Conservation (phyloP, 1,140 invertebrate species). For the Periplaneta americana region DNA sequence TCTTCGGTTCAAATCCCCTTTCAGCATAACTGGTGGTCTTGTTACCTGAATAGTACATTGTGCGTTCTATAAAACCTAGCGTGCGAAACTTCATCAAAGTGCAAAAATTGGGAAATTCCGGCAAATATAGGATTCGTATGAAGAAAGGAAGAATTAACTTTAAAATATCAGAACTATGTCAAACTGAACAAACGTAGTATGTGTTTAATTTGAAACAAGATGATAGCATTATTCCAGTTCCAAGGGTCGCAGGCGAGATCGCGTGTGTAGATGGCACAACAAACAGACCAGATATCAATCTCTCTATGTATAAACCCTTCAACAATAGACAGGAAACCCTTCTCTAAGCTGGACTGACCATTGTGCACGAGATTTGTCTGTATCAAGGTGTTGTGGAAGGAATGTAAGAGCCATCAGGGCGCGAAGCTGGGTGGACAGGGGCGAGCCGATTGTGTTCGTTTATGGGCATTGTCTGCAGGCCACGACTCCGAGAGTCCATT, state of each 20-base stretch:
- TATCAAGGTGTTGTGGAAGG: not conserved
- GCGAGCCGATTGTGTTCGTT: not conserved
- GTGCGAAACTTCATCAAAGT: too few species aligned
- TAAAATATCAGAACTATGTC: too few species aligned
- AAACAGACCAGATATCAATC: not conserved
- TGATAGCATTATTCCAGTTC: too few species aligned
- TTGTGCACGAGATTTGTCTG: not conserved
- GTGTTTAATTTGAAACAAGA: too few species aligned
- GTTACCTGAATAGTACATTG: too few species aligned
- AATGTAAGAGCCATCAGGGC: not conserved
- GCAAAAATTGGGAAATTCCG: too few species aligned
- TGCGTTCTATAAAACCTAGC: too few species aligned
- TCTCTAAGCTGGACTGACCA: not conserved
- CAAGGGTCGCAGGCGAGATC: not conserved
- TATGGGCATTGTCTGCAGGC: not conserved
- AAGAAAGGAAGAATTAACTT: too few species aligned
- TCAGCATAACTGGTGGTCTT: too few species aligned
- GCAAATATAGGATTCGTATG: too few species aligned
- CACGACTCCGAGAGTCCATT: not conserved
- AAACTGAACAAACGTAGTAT: too few species aligned
- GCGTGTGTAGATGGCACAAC: not conserved
- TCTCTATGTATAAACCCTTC: not conserved
- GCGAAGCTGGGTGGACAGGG: not conserved
- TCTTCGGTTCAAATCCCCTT: too few species aligned
- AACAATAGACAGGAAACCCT: not conserved